phyloP scores from a whole-genome alignment of 1,140 invertebrate genomes.

The Drepana arcuata region DNA sequence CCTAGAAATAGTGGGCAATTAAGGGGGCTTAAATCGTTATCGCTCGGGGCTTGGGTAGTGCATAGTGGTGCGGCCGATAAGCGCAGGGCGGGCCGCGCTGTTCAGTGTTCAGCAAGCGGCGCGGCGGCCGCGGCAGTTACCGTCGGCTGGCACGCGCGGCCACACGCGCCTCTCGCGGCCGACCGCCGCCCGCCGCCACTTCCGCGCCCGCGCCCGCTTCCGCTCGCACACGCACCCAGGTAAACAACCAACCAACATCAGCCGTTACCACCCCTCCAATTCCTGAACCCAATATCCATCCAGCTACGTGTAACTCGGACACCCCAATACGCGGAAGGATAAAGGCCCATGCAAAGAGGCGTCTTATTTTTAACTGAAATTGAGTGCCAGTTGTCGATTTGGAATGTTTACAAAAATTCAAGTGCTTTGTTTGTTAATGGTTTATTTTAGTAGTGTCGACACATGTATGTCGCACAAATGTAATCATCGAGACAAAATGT shows the following conservation, averaged over 20 bases:
- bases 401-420: constrained; percentile 37
- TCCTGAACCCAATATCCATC: constrained; percentile 6
- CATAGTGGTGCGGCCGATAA: constrained; percentile 51
- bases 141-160: constrained; percentile 50
- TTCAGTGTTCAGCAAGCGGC: constrained; percentile 12
- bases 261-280: no score
- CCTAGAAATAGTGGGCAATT: no score
- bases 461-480: constrained; percentile 29
- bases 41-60: constrained; percentile 35
- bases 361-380: constrained; percentile 12
- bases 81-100: constrained; percentile 37
- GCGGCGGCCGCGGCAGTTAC: constrained; percentile 45
- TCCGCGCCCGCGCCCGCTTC: constrained; percentile 29
- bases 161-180: constrained; percentile 48
- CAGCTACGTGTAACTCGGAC: constrained; percentile 3
- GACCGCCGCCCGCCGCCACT: constrained; percentile 30
- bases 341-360: no score
- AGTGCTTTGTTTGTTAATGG: constrained; percentile 30
- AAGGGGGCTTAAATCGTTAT: constrained; percentile 56
- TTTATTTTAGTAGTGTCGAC: constrained; percentile 44
- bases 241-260: constrained; percentile 31
- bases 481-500: constrained; percentile 19
- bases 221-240: constrained; percentile 28
- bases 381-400: constrained; percentile 22
- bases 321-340: constrained; percentile 9